phyloP scores from a whole-genome alignment of 2,888 invertebrate species.

The Encarsia formosa region DNA sequence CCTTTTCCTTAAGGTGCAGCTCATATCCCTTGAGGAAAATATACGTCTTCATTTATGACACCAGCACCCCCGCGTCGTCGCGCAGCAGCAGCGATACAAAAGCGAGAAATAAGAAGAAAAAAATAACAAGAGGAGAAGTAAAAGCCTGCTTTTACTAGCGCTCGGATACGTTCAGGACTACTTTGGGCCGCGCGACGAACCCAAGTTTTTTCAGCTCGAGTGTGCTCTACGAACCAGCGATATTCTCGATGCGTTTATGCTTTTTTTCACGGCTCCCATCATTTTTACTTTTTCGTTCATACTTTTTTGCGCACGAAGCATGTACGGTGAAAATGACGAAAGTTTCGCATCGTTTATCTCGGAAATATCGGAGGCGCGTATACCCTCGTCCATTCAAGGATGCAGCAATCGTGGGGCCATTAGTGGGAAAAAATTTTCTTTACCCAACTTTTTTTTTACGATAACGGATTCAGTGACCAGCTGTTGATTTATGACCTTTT shows the following conservation, averaged over 20 bases:
- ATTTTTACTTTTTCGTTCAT: not conserved
- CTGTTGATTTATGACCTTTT: too few relatives aligned
- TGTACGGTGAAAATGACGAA: conserved; percentile 10
- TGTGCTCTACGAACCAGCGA: too few relatives aligned
- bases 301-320: not conserved
- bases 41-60: conserved; percentile 13
- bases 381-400: not conserved
- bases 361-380: not conserved
- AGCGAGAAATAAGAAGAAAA: too few relatives aligned
- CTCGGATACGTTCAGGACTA: too few relatives aligned
- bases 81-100: too few relatives aligned
- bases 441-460: not conserved
- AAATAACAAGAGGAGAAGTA: too few relatives aligned
- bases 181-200: too few relatives aligned
- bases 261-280: too few relatives aligned
- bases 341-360: not conserved
- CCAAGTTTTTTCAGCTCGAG: too few relatives aligned
- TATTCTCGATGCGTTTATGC: too few relatives aligned
- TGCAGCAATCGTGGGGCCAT: not conserved
- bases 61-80: not conserved
- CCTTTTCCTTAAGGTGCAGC: not conserved
- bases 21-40: not conserved
- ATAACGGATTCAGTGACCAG: too few relatives aligned
- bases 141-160: too few relatives aligned
- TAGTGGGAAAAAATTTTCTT: conserved; percentile 4